Evolutionary conservation across 2,797 vertebrate species (phyloP), one percentile per base, ranked within the genome.

Genomic region (Phrynocephalus guinanensis): DNA sequence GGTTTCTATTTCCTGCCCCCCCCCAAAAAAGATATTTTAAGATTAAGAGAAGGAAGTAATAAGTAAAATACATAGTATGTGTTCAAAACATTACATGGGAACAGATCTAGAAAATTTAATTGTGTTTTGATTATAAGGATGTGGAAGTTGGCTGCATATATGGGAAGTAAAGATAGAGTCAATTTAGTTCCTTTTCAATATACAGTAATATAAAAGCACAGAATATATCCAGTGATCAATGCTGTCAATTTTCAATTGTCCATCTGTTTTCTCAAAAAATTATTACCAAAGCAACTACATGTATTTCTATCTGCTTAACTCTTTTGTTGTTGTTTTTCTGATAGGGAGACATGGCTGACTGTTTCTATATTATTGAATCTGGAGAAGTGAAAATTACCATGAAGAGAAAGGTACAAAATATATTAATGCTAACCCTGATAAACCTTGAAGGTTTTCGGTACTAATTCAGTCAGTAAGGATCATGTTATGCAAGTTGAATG

Each of bases 311-410:
- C 89, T 89, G 10, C 68, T 77, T 86, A 73, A 67, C 0, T 80
- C 78, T 80, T 11, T n/a, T n/a, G n/a, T 63, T 60, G 56, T 63
- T 63, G 16, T n/a, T 30, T 72, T 52, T 90, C 91, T 60, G 87
- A 66, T 94, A 99, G 99, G 99, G 98, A 92, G 99, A 99, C 93
- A 97, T 96, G 96, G 99, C 99, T 66, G 97, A 99, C 95, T 98
- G 97, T 95, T 99, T 99, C 96, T 99, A 99, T 96, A 99, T 99
- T 94, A 98, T 99, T 85, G 99, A 99, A 96, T 98, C 98, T 87
- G 99, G 99, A 94, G 98, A 99, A 96, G 99, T 99, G 93, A 98
- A 98, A 97, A 99, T 99, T 95, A 98, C 98, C 91, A 99, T 99
- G 97, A 98, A 97, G 95, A 98, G 98, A 93, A 98, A 98, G 98